phyloP scores from a whole-genome alignment of 1,140 invertebrate genomes.

The Spodoptera litura region DNA sequence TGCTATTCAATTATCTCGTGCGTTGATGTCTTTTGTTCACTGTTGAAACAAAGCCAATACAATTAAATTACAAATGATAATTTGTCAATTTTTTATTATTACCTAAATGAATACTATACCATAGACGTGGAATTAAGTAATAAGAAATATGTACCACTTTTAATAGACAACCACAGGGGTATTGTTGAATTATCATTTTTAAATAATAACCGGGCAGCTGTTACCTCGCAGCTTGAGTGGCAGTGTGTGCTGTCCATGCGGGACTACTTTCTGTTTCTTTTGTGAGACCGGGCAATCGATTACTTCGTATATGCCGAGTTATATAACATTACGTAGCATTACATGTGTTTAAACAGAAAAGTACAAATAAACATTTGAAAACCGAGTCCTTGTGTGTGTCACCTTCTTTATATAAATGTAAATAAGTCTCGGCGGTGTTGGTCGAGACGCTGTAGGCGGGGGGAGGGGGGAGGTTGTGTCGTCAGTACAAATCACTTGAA shows the following conservation, averaged over 20 bases:
- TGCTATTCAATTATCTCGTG: background rate
- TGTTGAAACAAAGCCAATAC: background rate
- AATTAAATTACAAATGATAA: background rate
- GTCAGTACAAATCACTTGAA: slow-evolving; percentile 34
- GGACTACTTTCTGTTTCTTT: no score
- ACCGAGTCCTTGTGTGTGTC: background rate
- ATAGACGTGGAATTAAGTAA: background rate
- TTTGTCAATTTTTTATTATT: background rate
- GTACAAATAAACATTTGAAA: background rate
- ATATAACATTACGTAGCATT: no score
- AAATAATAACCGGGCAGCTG: no score
- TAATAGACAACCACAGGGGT: no score
- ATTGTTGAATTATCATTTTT: no score
- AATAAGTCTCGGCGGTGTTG: slow-evolving; percentile 7
- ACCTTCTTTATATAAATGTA: slow-evolving; percentile 35
- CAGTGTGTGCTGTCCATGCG: no score
- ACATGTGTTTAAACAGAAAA: no score
- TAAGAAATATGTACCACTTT: background rate
- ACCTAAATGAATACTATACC: no score
- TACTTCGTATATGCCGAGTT: no score
- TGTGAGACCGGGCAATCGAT: no score
- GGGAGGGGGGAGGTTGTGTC: slow-evolving; percentile 11
- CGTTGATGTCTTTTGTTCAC: slow-evolving; percentile 61
- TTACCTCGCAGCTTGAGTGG: no score
- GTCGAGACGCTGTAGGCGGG: background rate